Conservation (phyloP, 1,140 invertebrate genomes). For the Hyposmocoma kahamanoa region DNA sequence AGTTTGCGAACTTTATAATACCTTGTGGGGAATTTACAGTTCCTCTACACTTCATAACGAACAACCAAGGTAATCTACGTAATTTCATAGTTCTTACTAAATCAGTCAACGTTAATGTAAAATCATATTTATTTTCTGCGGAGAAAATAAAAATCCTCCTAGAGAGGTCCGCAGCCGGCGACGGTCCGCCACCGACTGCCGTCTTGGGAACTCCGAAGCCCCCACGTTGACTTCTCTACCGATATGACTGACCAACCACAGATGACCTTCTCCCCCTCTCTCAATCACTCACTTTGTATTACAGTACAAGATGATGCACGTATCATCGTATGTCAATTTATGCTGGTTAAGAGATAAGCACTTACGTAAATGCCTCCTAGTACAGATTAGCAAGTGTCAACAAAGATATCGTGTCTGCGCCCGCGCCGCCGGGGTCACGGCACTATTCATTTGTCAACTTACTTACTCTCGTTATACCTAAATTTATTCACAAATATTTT, state of each 20-base stretch:
- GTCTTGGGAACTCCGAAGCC: conserved; percentile 23
- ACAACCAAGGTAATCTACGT: too few relatives aligned
- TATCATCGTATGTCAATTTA: conserved; percentile 18
- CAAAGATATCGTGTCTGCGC: conserved; percentile 49
- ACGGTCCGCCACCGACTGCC: conserved; percentile 63
- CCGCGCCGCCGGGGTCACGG: conserved; percentile 42
- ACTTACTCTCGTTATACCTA: not conserved
- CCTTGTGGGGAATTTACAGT: too few relatives aligned
- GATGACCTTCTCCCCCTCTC: conserved; percentile 14
- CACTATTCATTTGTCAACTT: conserved; percentile 26
- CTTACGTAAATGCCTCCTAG: conserved; percentile 65
- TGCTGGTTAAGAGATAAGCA: conserved; percentile 32
- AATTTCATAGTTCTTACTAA: too few relatives aligned
- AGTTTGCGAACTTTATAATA: too few relatives aligned
- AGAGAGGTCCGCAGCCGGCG: conserved; percentile 46
- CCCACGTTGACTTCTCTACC: conserved; percentile 42
- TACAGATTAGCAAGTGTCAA: conserved; percentile 60
- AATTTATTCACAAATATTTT: too few relatives aligned
- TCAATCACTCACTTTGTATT: not conserved
- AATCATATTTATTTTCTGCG: too few relatives aligned
- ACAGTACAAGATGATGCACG: too few relatives aligned
- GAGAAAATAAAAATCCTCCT: conserved; percentile 19
- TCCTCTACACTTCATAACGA: too few relatives aligned
- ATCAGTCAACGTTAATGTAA: too few relatives aligned
- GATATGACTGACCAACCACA: conserved; percentile 37